phyloP scores from a whole-genome alignment of 2,888 invertebrate genomes.

The Erannis defoliaria region DNA sequence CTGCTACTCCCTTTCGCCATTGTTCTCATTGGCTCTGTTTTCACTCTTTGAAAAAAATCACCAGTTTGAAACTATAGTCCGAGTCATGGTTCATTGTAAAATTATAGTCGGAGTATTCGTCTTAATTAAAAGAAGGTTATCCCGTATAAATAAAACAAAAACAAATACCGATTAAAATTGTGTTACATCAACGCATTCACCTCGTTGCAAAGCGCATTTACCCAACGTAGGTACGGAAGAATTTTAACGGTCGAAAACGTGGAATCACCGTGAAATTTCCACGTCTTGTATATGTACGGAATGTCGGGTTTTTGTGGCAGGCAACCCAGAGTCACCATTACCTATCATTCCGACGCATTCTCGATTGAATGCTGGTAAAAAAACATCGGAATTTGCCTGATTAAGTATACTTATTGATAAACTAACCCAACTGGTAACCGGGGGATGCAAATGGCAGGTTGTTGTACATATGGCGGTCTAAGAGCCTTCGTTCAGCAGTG shows the following conservation, averaged over 20 bases:
- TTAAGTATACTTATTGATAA: background rate
- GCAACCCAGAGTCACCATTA: constrained; percentile 53
- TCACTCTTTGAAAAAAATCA: too few relatives aligned
- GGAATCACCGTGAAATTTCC: constrained; percentile 72
- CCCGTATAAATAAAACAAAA: too few relatives aligned
- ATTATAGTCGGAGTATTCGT: too few relatives aligned
- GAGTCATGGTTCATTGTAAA: too few relatives aligned
- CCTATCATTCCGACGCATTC: constrained; percentile 59
- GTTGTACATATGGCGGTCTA: too few relatives aligned
- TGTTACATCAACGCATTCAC: background rate
- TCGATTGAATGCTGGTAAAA: constrained; percentile 63
- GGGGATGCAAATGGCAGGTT: too few relatives aligned
- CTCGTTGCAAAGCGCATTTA: constrained; percentile 25
- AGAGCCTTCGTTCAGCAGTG: too few relatives aligned
- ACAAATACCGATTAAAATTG: background rate
- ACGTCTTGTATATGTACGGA: constrained; percentile 74
- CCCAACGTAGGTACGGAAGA: constrained; percentile 56
- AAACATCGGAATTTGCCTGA: constrained; percentile 41
- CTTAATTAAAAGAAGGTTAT: too few relatives aligned
- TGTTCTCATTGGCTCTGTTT: too few relatives aligned
- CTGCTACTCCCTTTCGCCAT: too few relatives aligned
- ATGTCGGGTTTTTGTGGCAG: constrained; percentile 70
- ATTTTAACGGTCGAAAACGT: constrained; percentile 69
- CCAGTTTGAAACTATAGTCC: too few relatives aligned
- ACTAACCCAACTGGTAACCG: too few relatives aligned